A percentile compares a stretch with the other conserved stretches of the same genome.
phyloP scores from a whole-genome alignment of 2,888 invertebrate species.

The Myopa tessellatipennis region DNA sequence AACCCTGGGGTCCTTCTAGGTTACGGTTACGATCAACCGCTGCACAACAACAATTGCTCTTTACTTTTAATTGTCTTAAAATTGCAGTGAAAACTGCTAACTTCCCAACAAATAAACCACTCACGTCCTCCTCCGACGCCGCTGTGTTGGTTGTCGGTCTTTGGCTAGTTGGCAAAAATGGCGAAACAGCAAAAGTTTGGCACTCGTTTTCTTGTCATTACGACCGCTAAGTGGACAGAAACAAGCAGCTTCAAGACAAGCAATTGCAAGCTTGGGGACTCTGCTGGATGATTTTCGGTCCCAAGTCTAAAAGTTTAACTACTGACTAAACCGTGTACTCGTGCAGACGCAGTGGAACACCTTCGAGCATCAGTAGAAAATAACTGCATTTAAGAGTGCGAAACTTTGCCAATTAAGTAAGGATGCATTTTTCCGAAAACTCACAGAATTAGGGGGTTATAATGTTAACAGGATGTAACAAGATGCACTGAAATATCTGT shows the following conservation, averaged over 20 bases:
- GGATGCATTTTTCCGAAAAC: not conserved
- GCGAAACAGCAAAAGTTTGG: not conserved
- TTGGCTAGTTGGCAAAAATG: not conserved
- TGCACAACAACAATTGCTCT: too few species aligned
- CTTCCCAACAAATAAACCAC: not conserved
- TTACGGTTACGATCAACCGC: too few species aligned
- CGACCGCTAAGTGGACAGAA: slow-evolving; percentile 1
- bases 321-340: not conserved
- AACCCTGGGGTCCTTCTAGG: too few species aligned
- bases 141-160: not conserved
- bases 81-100: not conserved
- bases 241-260: not conserved
- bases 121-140: not conserved
- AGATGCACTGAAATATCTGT: too few species aligned
- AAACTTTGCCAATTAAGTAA: not conserved
- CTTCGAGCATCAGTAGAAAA: not conserved
- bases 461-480: too few species aligned
- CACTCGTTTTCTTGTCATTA: not conserved
- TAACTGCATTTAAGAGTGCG: not conserved
- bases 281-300: not conserved
- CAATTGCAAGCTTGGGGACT: not conserved
- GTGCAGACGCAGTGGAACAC: not conserved
- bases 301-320: not conserved
- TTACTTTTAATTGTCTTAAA: slow-evolving; percentile 1
- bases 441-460: too few species aligned